Evolutionary conservation across 2,888 invertebrate species (phyloP), one percentile per base, ranked within the genome.

Genomic region (Orthonychiurus folsomi): DNA sequence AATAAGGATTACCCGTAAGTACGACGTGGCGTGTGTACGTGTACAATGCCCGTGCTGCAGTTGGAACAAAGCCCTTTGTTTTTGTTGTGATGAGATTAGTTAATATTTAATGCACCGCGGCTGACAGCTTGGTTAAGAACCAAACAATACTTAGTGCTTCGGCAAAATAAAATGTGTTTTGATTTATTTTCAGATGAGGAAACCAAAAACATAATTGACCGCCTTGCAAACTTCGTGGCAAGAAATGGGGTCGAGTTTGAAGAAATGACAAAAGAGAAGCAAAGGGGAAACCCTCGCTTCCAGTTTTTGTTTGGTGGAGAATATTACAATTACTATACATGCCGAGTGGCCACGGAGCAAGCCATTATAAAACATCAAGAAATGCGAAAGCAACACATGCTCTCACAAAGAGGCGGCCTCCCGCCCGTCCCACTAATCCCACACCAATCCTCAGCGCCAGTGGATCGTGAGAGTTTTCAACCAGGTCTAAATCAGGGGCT

Each of bases 221-320:
- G 96, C 82, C 82, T 97, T 74, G 97, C 97, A 18, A 93, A 94
- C 79, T 97, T 97, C 84, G 97, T 99, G 71, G 97, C 97, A 64
- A 82, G 95, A 79, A 97, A 96, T 87, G 97, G 97, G 60, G 94
- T 93, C n/a, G 96, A 96, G 78, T 96, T 96, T 80, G 97, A 97
- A 81, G 88, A 91, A 80, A 96, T 96, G 89, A 96, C 96, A 66
- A 96, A 96, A 82, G 90, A 90, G 76, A 96, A 96, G 80, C 96
- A 97, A 80, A 90, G 93, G 79, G 93, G 92, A 77, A 97, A 99
- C 79, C 93, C 94, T 2, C 94, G 94, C 78, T 97, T 97, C 81
- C 86, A 89, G 75, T 99, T 97, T 81, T 83, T 99, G 66, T 96
- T 93, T 80, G 95, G 95, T 71, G 96, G 96, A 62, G 94, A 95